Evolutionary conservation across 2,113 vertebrate genomes (phyloP), one percentile per base, ranked within the genome.

Genomic region (Pelecanus crispus): DNA sequence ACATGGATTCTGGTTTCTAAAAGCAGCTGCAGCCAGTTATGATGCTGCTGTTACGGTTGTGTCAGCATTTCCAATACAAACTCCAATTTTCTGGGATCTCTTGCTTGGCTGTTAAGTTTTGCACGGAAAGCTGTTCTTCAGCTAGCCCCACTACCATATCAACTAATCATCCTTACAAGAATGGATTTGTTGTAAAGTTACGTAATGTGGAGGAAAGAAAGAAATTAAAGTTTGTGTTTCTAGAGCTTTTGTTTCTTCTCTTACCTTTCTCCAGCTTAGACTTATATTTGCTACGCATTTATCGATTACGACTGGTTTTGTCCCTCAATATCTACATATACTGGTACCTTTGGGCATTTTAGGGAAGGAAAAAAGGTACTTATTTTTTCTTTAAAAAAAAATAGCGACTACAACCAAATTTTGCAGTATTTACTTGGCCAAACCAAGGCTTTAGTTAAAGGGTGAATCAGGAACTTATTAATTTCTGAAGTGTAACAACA

Each of bases 61-160:
- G 91, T 94, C 81, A 95, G 86, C 91, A 96, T 97, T 96, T 96
- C 91, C 81, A 86, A 79, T 88, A 91, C 91, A 96, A 97, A 96
- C 74, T 94, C 92, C 74, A 91, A 45, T 94, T 96, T 96, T 95
- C 85, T 91, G 66, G 72, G 59, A 78, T 93, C 86, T 96, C 92
- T 95, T 21, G 47, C 68, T 77, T 95, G 88, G 38, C 52, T 92
- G 90, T 90, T 88, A 93, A 94, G 86, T 97, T 97, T 94, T 92
- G 72, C 78, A 89, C 53, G 70, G 92, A 95, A 95, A 91, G 90
- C 92, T 96, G 70, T 85, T 94, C 87, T 91, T 74, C 75, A 90
- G 52, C 66, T 94, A 84, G 40, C 66, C 86, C 73, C 22, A 85
- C 66, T 58, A 92, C 66, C 58, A 73, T 67, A 85, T 86, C 45